Percentiles rank a stretch among this genome's conserved stretches.
Evolutionary conservation across 2,888 invertebrate genomes (phyloP).

Genomic region (Brenthis ino): DNA sequence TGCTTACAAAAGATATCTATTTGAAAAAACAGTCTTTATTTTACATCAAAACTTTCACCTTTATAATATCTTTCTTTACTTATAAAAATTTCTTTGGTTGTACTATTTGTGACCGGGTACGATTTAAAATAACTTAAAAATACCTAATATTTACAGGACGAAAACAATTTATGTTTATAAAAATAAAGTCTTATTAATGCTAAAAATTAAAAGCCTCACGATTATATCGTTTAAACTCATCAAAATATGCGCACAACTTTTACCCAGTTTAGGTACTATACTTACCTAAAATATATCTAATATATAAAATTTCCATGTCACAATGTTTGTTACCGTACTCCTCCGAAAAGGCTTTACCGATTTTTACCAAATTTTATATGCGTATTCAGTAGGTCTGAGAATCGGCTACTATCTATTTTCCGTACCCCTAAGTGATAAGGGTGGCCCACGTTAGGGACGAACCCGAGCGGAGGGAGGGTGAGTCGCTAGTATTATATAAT

Average conservation of each 20-base stretch:
- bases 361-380: no score
- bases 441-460: no score
- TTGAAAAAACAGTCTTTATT: neutral
- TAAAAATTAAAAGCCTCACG: neutral
- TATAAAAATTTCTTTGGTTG: conserved; percentile 53
- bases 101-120: conserved; percentile 34
- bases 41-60: neutral
- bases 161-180: neutral
- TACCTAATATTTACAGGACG: neutral
- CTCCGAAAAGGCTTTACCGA: no score
- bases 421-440: no score
- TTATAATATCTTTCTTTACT: neutral
- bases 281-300: neutral
- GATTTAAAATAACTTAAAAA: conserved; percentile 2
- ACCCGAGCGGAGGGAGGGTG: no score
- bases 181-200: neutral
- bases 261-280: conserved; percentile 16
- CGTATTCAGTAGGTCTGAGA: no score
- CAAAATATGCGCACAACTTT: conserved; percentile 22
- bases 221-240: neutral
- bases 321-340: no score
- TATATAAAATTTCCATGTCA: no score
- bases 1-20: neutral
- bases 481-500: neutral
- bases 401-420: no score